These are phyloP conservation scores for Euphydryas editha DNA, from an alignment of 2,888 invertebrate species.

Conservation along the genomic window DNA sequence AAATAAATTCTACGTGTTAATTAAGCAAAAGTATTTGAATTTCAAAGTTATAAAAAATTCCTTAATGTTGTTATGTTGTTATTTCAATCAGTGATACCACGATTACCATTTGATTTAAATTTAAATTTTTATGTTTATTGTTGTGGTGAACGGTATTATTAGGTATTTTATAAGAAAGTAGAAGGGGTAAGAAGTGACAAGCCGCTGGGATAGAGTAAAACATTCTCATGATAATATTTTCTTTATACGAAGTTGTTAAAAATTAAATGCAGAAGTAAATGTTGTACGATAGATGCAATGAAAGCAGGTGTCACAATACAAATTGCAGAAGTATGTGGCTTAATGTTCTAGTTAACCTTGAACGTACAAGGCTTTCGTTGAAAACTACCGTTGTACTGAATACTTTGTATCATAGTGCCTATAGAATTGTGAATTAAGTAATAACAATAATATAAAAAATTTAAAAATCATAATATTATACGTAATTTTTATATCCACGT, in stretches of 20 bases:
- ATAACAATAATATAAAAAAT: neutral
- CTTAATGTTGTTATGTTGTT: too few relatives aligned
- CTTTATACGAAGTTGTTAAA: neutral
- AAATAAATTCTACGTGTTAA: too few relatives aligned
- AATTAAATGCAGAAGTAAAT: neutral
- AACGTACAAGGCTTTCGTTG: constrained; percentile 28
- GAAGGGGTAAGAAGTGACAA: too few relatives aligned
- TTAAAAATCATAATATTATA: neutral
- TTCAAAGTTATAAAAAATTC: too few relatives aligned
- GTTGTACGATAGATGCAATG: constrained; percentile 7
- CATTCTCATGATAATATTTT: neutral
- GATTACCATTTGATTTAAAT: too few relatives aligned
- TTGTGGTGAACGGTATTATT: too few relatives aligned
- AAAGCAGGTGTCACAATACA: constrained; percentile 22
- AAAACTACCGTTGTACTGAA: constrained; percentile 18
- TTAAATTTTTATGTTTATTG: too few relatives aligned
- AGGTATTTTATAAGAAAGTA: too few relatives aligned
- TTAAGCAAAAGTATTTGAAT: too few relatives aligned
- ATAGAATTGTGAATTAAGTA: neutral
- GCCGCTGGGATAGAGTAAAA: too few relatives aligned
- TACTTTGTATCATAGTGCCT: neutral
- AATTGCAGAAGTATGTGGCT: constrained; percentile 17
- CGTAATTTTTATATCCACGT: neutral
- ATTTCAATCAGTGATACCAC: too few relatives aligned
- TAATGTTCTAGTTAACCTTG: constrained; percentile 26